phyloP scores from a whole-genome alignment of 2,797 vertebrate genomes.

The Anabas testudineus region DNA sequence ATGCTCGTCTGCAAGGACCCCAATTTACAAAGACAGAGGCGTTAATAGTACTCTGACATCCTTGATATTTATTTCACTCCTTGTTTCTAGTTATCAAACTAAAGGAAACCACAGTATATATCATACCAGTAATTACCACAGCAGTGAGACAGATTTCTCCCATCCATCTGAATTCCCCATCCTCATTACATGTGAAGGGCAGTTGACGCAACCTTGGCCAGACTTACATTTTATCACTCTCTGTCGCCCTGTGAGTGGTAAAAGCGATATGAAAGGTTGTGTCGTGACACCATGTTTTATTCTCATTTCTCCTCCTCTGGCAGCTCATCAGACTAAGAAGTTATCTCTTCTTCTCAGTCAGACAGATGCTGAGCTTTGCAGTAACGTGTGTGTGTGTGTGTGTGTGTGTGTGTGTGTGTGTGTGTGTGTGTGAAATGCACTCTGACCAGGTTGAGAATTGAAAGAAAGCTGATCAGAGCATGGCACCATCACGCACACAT shows the following conservation, averaged over 20 bases:
- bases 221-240: constrained; percentile 52
- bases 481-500: not conserved
- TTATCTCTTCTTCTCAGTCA: constrained; percentile 22
- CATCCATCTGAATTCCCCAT: constrained; percentile 37
- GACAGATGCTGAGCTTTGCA: constrained; percentile 9
- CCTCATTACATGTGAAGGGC: constrained; percentile 54
- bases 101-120: constrained; percentile 36
- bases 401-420: constrained; percentile 4
- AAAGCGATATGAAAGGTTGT: constrained; percentile 47
- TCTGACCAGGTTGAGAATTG: constrained; percentile 30
- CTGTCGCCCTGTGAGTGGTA: constrained; percentile 38
- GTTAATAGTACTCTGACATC: not conserved
- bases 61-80: constrained; percentile 12
- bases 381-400: constrained; percentile 14
- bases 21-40: not conserved
- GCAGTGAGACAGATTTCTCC: constrained; percentile 3
- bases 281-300: constrained; percentile 60
- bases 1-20: constrained; percentile 18
- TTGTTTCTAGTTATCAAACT: constrained; percentile 23
- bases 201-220: constrained; percentile 57
- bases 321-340: constrained; percentile 47
- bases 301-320: constrained; percentile 49
- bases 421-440: constrained; percentile 39
- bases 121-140: constrained; percentile 50
- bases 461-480: constrained; percentile 26